These are phyloP conservation scores for Cyaniris semiargus DNA, from an alignment of 2,888 invertebrate species.

Conservation along the genomic window DNA sequence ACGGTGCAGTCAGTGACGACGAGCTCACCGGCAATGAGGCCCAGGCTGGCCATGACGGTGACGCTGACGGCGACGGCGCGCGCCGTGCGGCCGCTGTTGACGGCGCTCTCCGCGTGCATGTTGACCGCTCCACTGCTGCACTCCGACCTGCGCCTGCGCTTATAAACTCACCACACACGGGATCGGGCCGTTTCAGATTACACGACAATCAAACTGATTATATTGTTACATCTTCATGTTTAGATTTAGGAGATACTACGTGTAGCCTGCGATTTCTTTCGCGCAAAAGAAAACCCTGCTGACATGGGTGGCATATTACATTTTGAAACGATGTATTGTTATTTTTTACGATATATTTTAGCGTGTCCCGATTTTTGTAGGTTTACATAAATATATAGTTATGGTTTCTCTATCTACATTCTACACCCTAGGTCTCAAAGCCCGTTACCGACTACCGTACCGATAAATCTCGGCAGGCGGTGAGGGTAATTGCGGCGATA, in stretches of 20 bases:
- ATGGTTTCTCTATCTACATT: background rate
- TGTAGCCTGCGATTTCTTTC: background rate
- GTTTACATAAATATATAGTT: no score
- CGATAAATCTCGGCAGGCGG: background rate
- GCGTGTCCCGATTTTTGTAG: background rate
- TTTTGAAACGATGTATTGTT: background rate
- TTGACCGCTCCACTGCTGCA: conserved; percentile 5
- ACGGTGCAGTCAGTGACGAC: background rate
- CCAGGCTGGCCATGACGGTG: conserved; percentile 51
- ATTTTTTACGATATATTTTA: background rate
- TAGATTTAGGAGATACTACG: background rate
- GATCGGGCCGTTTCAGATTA: background rate
- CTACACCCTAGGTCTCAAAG: background rate
- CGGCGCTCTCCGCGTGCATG: conserved; percentile 22
- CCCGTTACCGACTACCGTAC: background rate
- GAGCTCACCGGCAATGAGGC: conserved; percentile 56
- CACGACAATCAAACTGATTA: background rate
- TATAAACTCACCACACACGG: background rate
- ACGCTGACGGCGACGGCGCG: conserved; percentile 48
- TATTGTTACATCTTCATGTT: background rate
- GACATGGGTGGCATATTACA: background rate
- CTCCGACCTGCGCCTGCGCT: background rate
- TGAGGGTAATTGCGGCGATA: background rate
- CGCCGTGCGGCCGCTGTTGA: conserved; percentile 39
- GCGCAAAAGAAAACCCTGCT: background rate